Evolutionary conservation across 1,140 invertebrate genomes (phyloP).

Genomic region (Dendrolimus kikuchii): DNA sequence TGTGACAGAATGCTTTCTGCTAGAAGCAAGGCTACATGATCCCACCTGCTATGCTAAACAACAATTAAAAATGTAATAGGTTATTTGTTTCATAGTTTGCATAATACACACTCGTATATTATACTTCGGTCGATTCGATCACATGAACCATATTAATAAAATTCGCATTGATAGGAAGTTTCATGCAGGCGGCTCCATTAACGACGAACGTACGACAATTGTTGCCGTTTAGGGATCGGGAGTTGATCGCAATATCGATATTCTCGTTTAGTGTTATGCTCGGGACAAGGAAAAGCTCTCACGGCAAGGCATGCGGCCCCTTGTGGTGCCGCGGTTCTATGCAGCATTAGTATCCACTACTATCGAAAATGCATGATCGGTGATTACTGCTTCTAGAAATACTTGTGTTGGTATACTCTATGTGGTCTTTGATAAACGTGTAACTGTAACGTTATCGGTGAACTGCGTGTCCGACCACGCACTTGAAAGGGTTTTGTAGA

Average conservation of each 20-base stretch:
- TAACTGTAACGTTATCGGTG: no score
- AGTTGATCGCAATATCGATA: conserved; percentile 45
- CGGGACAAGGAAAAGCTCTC: conserved; percentile 65
- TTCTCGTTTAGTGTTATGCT: conserved; percentile 66
- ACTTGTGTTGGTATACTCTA: not conserved
- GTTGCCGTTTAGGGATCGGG: conserved; percentile 52
- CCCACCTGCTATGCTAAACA: no score
- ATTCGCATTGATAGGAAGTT: conserved; percentile 15
- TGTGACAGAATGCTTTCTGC: no score
- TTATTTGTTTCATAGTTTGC: no score
- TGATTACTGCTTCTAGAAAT: no score
- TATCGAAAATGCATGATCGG: no score
- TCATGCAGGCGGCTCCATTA: conserved; percentile 34
- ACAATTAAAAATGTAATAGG: no score
- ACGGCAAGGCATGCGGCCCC: conserved; percentile 26
- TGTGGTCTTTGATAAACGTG: not conserved
- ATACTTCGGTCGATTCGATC: conserved; percentile 10
- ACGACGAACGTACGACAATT: conserved; percentile 45
- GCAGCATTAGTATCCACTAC: no score
- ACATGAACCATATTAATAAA: conserved; percentile 29
- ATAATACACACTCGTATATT: not conserved
- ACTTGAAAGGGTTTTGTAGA: no score
- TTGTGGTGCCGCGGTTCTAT: conserved; percentile 21
- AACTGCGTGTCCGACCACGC: no score
- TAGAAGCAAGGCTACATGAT: no score